Percentiles rank a stretch among this genome's conserved stretches.
These are phyloP conservation scores for Drosophila punjabiensis DNA, from an alignment of 1,140 invertebrate species.

Conservation along the genomic window DNA sequence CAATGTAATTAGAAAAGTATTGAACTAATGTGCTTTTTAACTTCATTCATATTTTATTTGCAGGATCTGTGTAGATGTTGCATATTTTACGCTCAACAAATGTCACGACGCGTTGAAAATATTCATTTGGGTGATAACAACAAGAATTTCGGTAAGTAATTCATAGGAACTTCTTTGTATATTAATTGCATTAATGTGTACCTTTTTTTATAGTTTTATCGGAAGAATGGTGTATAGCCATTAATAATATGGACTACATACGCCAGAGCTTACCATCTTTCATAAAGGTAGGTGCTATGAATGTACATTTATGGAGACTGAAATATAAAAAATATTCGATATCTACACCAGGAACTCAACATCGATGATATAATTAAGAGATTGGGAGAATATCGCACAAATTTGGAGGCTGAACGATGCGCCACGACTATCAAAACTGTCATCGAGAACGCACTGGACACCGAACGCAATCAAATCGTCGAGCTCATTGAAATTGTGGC, in stretches of 20 bases:
- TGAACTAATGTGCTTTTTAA: neutral
- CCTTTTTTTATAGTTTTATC: slow-evolving; percentile 87
- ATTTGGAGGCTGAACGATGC: slow-evolving; percentile 92
- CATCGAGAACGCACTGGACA: slow-evolving; percentile 95
- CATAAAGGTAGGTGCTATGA: slow-evolving; percentile 86
- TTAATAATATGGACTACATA: slow-evolving; percentile 99
- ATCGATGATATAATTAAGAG: slow-evolving; percentile 91
- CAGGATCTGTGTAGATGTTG: slow-evolving; percentile 94
- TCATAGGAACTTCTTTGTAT: neutral
- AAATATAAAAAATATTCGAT: neutral
- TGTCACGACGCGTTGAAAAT: slow-evolving; percentile 90
- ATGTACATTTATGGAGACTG: neutral
- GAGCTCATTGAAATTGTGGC: slow-evolving; percentile 92
- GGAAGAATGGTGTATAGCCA: slow-evolving; percentile 96
- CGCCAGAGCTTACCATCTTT: slow-evolving; percentile 93
- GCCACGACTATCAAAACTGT: slow-evolving; percentile 92
- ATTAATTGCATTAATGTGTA: neutral
- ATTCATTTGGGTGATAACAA: slow-evolving; percentile 86
- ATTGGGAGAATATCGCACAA: slow-evolving; percentile 91
- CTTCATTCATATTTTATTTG: neutral
- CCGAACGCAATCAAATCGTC: slow-evolving; percentile 94
- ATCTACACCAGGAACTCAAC: slow-evolving; percentile 88
- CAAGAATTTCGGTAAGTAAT: slow-evolving; percentile 89
- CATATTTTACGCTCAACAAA: slow-evolving; percentile 93
- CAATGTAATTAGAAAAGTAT: slow-evolving; percentile 86